Evolutionary conservation across 2,797 vertebrate genomes (phyloP).

Genomic region (Acestrorhynchus altus): DNA sequence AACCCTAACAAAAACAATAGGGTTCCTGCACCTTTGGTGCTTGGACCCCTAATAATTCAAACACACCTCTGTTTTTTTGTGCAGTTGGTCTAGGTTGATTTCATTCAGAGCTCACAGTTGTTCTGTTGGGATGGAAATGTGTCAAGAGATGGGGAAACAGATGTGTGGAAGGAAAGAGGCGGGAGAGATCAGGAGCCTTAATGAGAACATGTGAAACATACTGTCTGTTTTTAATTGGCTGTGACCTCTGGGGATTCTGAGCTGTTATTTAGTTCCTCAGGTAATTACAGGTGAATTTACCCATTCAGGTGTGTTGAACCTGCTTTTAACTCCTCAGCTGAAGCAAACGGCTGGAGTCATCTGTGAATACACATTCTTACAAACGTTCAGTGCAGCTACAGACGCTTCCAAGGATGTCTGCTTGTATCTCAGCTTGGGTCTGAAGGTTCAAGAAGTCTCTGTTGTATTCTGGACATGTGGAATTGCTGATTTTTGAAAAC

Average conservation of each 20-base stretch:
- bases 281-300: conserved; percentile 41
- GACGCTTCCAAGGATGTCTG: background rate
- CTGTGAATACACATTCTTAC: background rate
- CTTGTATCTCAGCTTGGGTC: background rate
- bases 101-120: background rate
- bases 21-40: too few relatives aligned
- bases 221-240: conserved; percentile 57
- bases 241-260: conserved; percentile 31
- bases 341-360: conserved; percentile 20
- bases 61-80: background rate
- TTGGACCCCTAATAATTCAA: background rate
- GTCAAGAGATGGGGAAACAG: conserved; percentile 25
- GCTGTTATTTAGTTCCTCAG: conserved; percentile 52
- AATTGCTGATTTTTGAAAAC: conserved; percentile 28
- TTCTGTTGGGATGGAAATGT: conserved; percentile 34
- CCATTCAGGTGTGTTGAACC: conserved; percentile 36
- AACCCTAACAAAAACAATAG: too few relatives aligned
- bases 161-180: conserved; percentile 19
- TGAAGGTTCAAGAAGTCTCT: background rate
- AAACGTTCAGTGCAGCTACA: conserved; percentile 1
- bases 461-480: conserved; percentile 18
- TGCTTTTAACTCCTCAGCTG: conserved; percentile 21
- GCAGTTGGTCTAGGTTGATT: background rate
- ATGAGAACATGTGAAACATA: conserved; percentile 54
- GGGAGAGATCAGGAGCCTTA: conserved; percentile 29